Percentiles rank a stretch among this genome's conserved stretches.
phyloP scores from a whole-genome alignment of 2,113 vertebrate species.

The Onychostruthus taczanowskii region DNA sequence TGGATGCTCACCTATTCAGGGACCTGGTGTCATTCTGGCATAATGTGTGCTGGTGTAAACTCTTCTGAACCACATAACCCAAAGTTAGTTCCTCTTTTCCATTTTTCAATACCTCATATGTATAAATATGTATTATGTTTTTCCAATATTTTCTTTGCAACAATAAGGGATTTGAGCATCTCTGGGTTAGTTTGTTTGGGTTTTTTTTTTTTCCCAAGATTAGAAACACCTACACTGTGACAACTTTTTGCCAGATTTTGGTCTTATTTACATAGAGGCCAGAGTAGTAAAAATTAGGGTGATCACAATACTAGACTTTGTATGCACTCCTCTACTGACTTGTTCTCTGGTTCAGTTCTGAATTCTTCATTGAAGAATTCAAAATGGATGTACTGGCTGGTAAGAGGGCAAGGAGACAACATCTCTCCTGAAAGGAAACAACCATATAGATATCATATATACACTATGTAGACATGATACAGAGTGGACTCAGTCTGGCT shows the following conservation, averaged over 20 bases:
- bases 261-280: neutral
- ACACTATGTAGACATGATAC: neutral
- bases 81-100: neutral
- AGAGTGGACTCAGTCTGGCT: neutral
- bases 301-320: neutral
- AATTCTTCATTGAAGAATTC: neutral
- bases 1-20: neutral
- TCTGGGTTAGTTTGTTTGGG: neutral
- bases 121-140: accelerated
- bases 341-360: neutral
- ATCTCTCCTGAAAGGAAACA: neutral
- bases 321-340: neutral
- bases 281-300: neutral
- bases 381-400: neutral
- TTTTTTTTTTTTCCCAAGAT: neutral
- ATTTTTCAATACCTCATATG: neutral
- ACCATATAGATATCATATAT: no score
- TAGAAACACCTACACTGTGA: neutral
- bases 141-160: neutral
- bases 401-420: neutral
- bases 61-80: neutral
- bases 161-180: neutral
- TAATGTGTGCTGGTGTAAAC: neutral
- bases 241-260: neutral
- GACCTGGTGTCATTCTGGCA: accelerated